These are phyloP conservation scores for Bolinopsis microptera DNA, from an alignment of 37 sponge, comb jelly and placozoan genomes.

Conservation along the genomic window DNA sequence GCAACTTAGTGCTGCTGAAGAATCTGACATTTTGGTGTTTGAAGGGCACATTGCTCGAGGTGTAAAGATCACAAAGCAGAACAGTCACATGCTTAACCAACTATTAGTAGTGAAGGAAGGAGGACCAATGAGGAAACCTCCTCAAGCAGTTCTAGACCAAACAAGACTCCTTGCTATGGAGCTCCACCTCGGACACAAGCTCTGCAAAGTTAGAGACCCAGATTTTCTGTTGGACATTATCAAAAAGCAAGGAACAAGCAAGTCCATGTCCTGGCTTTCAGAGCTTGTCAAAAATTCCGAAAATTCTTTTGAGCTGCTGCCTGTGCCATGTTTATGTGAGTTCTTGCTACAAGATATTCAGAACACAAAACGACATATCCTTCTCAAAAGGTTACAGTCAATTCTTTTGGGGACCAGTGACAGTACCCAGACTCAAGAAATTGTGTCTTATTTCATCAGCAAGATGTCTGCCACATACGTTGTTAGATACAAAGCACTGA, in stretches of 20 bases:
- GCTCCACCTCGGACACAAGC: conserved; percentile 74
- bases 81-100: conserved; percentile 89
- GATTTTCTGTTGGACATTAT: conserved; percentile 95
- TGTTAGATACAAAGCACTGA: conserved; percentile 37
- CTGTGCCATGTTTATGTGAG: conserved; percentile 97
- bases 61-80: conserved; percentile 79
- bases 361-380: conserved; percentile 55
- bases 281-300: conserved; percentile 86
- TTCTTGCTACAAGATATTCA: conserved; percentile 77
- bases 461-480: conserved; percentile 23
- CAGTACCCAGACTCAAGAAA: conserved; percentile 6
- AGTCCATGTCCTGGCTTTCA: conserved; percentile 93
- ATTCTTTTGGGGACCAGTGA: conserved; percentile 21
- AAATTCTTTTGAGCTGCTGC: conserved; percentile 89
- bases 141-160: conserved; percentile 78
- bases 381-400: conserved; percentile 16
- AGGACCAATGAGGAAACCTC: conserved; percentile 80
- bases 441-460: conserved; percentile 54
- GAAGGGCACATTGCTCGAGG: conserved; percentile 79
- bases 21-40: conserved; percentile 84
- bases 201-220: conserved; percentile 87
- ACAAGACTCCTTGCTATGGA: conserved; percentile 72
- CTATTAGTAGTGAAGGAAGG: conserved; percentile 76
- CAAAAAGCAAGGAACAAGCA: conserved; percentile 81
- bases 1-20: conserved; percentile 69